These are phyloP conservation scores for Hydropsyche tenuis DNA, from an alignment of 1,140 invertebrate species.

Conservation along the genomic window DNA sequence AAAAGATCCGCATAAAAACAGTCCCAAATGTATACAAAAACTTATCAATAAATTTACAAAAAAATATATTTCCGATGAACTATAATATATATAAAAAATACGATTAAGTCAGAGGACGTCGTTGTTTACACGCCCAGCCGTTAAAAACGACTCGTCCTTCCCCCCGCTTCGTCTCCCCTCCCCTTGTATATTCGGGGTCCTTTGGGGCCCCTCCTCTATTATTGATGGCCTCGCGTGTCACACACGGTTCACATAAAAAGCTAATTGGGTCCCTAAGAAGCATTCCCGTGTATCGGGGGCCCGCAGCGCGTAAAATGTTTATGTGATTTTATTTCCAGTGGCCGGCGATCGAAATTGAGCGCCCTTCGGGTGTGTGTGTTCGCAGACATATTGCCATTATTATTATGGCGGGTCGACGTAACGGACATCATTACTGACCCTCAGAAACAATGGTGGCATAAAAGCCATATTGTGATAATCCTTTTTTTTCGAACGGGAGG, in stretches of 20 bases:
- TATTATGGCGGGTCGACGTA: too few species aligned
- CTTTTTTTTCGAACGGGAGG: too few species aligned
- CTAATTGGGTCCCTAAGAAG: conserved; percentile 37
- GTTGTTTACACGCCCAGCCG: conserved; percentile 28
- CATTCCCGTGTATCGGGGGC: conserved; percentile 30
- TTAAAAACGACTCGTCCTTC: conserved; percentile 6
- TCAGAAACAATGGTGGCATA: too few species aligned
- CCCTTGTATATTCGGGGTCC: background rate
- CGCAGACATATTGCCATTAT: too few species aligned
- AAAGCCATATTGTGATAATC: too few species aligned
- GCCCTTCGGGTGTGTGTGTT: too few species aligned
- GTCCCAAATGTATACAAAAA: too few species aligned
- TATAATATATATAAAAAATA: background rate
- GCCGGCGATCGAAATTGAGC: conserved; percentile 1
- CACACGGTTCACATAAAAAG: conserved; percentile 37
- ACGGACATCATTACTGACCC: too few species aligned
- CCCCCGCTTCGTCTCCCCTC: background rate
- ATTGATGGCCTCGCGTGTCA: conserved; percentile 29
- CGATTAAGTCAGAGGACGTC: conserved; percentile 8
- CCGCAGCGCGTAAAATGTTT: conserved; percentile 24
- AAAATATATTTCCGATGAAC: background rate
- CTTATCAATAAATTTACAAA: too few species aligned
- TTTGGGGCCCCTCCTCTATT: background rate
- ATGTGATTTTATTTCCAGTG: conserved; percentile 31
- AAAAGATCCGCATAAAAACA: too few species aligned